Conservation (phyloP, 2,888 invertebrate genomes). For the Pollenia angustigena region DNA sequence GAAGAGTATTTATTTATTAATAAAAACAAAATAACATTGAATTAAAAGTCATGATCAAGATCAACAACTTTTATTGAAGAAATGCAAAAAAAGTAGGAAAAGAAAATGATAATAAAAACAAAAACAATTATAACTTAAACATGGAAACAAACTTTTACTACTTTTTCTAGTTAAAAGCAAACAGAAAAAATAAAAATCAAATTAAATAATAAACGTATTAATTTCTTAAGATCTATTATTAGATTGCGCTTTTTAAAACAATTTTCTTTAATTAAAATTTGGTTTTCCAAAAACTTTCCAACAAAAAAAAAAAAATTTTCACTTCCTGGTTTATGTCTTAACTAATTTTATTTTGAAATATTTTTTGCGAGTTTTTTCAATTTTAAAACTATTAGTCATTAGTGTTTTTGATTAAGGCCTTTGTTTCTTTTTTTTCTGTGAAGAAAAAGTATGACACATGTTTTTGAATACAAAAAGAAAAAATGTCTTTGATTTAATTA, state of each 20-base stretch:
- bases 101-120: constrained; percentile 13
- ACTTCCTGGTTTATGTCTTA: constrained; percentile 40
- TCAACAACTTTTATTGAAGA: constrained; percentile 56
- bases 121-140: constrained; percentile 8
- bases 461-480: background rate
- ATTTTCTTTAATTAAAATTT: background rate
- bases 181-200: constrained; percentile 61
- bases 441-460: constrained; percentile 3
- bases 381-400: constrained; percentile 40
- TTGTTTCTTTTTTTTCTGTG: constrained; percentile 22
- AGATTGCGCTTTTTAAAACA: background rate
- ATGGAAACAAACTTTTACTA: constrained; percentile 57
- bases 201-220: constrained; percentile 65
- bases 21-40: constrained; percentile 68
- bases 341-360: background rate
- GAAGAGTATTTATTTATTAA: constrained; percentile 17
- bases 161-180: constrained; percentile 30
- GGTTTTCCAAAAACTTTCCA: background rate
- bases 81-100: constrained; percentile 22
- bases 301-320: background rate
- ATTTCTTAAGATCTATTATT: background rate
- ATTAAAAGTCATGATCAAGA: constrained; percentile 72
- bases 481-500: constrained; percentile 23
- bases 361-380: background rate
- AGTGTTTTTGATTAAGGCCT: constrained; percentile 35